These are phyloP conservation scores for Linnaemya tessellans DNA, from an alignment of 2,888 invertebrate genomes.

Conservation along the genomic window DNA sequence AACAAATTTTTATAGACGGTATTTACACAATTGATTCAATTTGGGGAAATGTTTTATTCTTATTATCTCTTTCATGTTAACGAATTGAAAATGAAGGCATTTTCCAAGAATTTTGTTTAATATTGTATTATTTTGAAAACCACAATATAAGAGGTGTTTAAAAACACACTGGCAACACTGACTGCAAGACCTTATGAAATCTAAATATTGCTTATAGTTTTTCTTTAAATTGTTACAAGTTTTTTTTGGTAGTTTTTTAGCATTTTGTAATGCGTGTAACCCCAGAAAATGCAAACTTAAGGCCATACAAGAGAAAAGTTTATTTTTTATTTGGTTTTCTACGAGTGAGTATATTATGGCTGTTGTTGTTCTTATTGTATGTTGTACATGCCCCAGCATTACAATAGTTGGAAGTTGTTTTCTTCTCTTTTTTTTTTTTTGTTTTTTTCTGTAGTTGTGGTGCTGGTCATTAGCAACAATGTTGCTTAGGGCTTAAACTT, in stretches of 20 bases:
- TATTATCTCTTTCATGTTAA: no score
- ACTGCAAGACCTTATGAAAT: constrained; percentile 53
- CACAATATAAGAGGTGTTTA: no score
- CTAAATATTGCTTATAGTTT: constrained; percentile 60
- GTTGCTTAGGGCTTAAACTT: constrained; percentile 67
- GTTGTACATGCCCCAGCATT: constrained; percentile 51
- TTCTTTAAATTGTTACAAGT: constrained; percentile 47
- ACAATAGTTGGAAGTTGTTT: constrained; percentile 50
- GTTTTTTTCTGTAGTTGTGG: constrained; percentile 63
- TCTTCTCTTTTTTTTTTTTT: constrained; percentile 9
- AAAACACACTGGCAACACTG: no score
- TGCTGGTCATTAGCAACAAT: constrained; percentile 72
- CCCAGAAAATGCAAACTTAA: constrained; percentile 66
- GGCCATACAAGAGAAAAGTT: constrained; percentile 56
- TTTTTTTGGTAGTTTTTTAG: constrained; percentile 6
- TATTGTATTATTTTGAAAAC: no score
- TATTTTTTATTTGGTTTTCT: constrained; percentile 34
- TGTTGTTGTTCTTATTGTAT: constrained; percentile 22
- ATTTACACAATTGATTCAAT: no score
- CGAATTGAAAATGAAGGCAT: no score
- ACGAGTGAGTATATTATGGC: not conserved
- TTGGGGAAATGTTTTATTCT: no score
- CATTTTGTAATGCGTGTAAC: constrained; percentile 64
- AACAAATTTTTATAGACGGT: no score
- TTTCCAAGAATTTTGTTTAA: no score